These are phyloP conservation scores for Ryuthela nishihirai DNA, from an alignment of 2,888 invertebrate species.

Conservation along the genomic window DNA sequence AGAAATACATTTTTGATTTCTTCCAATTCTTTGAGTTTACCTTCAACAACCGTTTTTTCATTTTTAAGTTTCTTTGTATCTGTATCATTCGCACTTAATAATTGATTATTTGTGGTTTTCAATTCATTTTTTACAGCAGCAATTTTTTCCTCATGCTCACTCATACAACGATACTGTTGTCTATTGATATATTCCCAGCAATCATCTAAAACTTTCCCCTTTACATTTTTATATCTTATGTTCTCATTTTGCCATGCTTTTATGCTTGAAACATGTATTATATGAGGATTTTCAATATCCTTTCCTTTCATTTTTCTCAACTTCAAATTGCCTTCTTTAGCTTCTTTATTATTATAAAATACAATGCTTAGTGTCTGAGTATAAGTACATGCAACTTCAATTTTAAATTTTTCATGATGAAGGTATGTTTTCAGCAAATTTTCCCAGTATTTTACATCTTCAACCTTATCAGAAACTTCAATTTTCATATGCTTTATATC, in stretches of 20 bases:
- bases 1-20: slow-evolving; percentile 10
- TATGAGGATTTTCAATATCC: slow-evolving; percentile 8
- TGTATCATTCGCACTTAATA: neutral
- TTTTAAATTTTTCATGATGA: neutral
- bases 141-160: slow-evolving; percentile 3
- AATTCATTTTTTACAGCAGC: neutral
- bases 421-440: neutral
- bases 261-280: slow-evolving; percentile 1
- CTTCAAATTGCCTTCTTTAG: neutral
- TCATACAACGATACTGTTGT: neutral
- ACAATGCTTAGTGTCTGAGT: slow-evolving; percentile 13
- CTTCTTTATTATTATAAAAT: slow-evolving; percentile 5
- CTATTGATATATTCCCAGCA: slow-evolving; percentile 7
- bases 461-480: slow-evolving; percentile 14
- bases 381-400: slow-evolving; percentile 16
- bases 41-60: slow-evolving; percentile 1
- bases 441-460: slow-evolving; percentile 9
- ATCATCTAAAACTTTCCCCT: slow-evolving; percentile 1
- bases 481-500: too few relatives aligned
- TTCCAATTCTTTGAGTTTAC: neutral
- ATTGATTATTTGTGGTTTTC: neutral
- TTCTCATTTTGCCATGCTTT: neutral
- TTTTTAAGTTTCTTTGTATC: neutral
- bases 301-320: neutral
- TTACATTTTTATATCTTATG: slow-evolving; percentile 6